Percentiles rank a stretch among this genome's conserved stretches.
These are phyloP conservation scores for Tigriopus californicus DNA, from an alignment of 2,888 invertebrate species.

Conservation along the genomic window DNA sequence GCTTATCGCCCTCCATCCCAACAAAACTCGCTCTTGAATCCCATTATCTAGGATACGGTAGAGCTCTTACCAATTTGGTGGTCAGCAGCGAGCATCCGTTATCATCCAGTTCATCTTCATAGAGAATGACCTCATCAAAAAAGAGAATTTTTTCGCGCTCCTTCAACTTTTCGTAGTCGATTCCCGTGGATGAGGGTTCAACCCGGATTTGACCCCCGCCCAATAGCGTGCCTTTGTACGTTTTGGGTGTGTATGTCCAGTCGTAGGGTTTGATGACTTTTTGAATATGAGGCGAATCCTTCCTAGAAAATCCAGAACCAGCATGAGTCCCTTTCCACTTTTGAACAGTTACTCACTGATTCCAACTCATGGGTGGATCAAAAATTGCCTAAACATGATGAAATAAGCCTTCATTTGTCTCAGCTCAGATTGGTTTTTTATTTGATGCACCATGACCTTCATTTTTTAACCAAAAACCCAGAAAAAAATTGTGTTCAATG, in stretches of 20 bases:
- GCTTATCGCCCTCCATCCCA: no score
- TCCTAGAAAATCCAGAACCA: conserved; percentile 42
- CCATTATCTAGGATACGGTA: neutral
- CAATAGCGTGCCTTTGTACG: conserved; percentile 48
- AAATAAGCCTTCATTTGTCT: no score
- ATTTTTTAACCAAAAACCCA: no score
- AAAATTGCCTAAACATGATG: no score
- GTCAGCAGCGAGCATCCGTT: conserved; percentile 78
- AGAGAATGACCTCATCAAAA: conserved; percentile 78
- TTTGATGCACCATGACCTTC: no score
- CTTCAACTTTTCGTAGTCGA: conserved; percentile 74
- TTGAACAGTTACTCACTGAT: no score
- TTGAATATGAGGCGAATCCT: conserved; percentile 37
- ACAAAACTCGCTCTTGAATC: no score
- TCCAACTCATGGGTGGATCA: no score
- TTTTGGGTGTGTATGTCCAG: conserved; percentile 85
- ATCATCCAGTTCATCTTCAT: conserved; percentile 96
- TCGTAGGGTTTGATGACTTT: conserved; percentile 75
- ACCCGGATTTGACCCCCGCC: conserved; percentile 25
- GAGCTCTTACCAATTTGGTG: conserved; percentile 68
- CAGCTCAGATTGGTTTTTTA: no score
- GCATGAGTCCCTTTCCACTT: no score
- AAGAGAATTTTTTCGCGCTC: conserved; percentile 76
- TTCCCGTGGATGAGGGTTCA: conserved; percentile 32
- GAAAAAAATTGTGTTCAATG: no score